Base-by-base conservation (phyloP, 64 coral and sea anemone species). In the Platygyra sinensis region DNA sequence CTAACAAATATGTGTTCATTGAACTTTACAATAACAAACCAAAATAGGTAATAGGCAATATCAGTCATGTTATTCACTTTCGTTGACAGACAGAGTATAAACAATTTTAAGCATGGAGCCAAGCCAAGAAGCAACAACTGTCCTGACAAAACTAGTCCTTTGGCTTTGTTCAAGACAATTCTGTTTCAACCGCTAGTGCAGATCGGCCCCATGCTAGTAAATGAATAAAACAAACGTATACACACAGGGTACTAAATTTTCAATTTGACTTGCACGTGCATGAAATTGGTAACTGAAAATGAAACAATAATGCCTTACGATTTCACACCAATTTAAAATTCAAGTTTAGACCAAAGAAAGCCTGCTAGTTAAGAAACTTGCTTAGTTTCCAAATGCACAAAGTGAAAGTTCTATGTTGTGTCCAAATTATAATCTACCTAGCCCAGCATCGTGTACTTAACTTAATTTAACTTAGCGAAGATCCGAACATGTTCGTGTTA, bases 371-470 rank as follows among this genome's bases (percentile, higher is more conserved):
- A n/a, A 12, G n/a, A 69, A 69, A 69, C 25, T 25, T 69, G 4
- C 1, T 69, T 69, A 69, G 65, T 69, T 69, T 69, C 65, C 16
- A 76, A 77, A 77, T 52, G 74, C 49, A 77, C 22, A 69, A 69
- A 52, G 20, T 50, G 36, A 24, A 77, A 49, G 39, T 50, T 77
- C 39, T 6, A 24, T 24, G 36, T 42, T 46, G 74, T 22, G 22
- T 38, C 14, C 49, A 77, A 77, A 49, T 77, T 25, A 25, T 69
- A 69, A 24, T 20, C 65, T 2, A 25, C 5, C 65, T 27, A 29
- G 0, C 22, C n/a, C 10, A 69, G 25, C 65, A n/a, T 10, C 65
- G 10, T 7, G 65, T 69, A 25, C 22, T 25, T 25, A 69, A 69
- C 54, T 57, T 57, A 57, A 73, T 15, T 72, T 10, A 72, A 31